Conservation (phyloP, 2,888 invertebrate genomes). For the Oxystoma pomonae region DNA sequence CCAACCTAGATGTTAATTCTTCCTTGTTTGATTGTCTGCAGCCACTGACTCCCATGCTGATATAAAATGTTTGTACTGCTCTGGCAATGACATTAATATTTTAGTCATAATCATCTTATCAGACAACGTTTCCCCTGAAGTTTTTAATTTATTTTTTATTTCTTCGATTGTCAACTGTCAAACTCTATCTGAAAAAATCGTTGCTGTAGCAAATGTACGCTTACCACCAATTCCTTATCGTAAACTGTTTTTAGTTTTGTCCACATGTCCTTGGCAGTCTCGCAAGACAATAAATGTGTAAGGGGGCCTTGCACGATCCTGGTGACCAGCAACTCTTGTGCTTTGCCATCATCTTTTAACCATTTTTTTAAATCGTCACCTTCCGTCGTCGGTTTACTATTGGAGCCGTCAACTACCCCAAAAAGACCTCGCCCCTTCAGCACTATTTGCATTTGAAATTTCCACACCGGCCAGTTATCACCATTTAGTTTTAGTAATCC, state of each 20-base stretch:
- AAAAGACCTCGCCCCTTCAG: background rate
- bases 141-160: too few relatives aligned
- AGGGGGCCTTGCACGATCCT: slow-evolving; percentile 26
- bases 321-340: slow-evolving; percentile 27
- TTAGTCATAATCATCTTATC: too few relatives aligned
- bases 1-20: slow-evolving; percentile 22
- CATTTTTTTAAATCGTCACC: too few relatives aligned
- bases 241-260: too few relatives aligned
- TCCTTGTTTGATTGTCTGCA: slow-evolving; percentile 27
- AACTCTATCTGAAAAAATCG: too few relatives aligned
- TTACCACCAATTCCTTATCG: too few relatives aligned
- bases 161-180: too few relatives aligned
- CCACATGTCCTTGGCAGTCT: slow-evolving; percentile 28
- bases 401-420: background rate
- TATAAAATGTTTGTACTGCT: slow-evolving; percentile 22
- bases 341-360: slow-evolving; percentile 28
- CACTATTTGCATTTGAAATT: background rate
- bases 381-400: background rate
- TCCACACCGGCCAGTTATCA: background rate
- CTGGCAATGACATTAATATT: slow-evolving; percentile 23
- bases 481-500: background rate
- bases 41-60: slow-evolving; percentile 28
- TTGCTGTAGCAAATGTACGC: too few relatives aligned
- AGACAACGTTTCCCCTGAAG: too few relatives aligned
- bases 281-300: too few relatives aligned